These are phyloP conservation scores for Neodiprion virginianus DNA, from an alignment of 1,140 invertebrate species.

Conservation along the genomic window DNA sequence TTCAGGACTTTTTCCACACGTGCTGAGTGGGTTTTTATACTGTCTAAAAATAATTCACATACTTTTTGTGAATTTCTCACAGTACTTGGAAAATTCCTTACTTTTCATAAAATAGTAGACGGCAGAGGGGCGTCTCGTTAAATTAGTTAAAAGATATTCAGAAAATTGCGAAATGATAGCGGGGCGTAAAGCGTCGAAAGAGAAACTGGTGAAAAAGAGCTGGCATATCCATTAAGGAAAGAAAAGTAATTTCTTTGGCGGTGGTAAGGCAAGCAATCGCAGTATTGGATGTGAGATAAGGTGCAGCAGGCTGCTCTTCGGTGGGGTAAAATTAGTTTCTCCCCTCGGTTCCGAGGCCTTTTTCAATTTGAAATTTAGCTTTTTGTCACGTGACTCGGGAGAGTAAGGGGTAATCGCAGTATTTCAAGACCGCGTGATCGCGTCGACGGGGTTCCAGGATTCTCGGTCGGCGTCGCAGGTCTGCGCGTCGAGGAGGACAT, in stretches of 20 bases:
- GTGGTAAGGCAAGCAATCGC: neutral
- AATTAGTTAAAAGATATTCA: neutral
- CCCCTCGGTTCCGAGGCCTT: neutral
- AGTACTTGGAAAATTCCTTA: too few species aligned
- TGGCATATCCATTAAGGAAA: slow-evolving; percentile 7
- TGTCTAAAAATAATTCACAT: too few species aligned
- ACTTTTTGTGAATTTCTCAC: too few species aligned
- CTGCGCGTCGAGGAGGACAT: neutral
- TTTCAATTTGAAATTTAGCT: slow-evolving; percentile 5
- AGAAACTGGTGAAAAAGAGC: neutral
- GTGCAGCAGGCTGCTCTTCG: neutral
- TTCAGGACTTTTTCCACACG: too few species aligned
- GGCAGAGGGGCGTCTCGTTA: neutral
- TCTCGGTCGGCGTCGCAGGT: neutral
- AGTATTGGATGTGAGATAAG: neutral
- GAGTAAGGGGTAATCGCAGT: neutral
- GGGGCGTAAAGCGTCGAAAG: too few species aligned
- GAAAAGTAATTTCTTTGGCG: slow-evolving; percentile 3
- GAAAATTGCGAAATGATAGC: neutral
- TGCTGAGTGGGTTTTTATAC: too few species aligned
- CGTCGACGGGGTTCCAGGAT: neutral
- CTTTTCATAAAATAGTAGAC: too few species aligned
- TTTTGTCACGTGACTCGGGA: neutral
- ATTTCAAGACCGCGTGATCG: neutral
- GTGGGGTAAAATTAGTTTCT: neutral